These are phyloP conservation scores for Uromys caudimaculatus DNA, from an alignment of 2,797 vertebrate species.

Conservation along the genomic window DNA sequence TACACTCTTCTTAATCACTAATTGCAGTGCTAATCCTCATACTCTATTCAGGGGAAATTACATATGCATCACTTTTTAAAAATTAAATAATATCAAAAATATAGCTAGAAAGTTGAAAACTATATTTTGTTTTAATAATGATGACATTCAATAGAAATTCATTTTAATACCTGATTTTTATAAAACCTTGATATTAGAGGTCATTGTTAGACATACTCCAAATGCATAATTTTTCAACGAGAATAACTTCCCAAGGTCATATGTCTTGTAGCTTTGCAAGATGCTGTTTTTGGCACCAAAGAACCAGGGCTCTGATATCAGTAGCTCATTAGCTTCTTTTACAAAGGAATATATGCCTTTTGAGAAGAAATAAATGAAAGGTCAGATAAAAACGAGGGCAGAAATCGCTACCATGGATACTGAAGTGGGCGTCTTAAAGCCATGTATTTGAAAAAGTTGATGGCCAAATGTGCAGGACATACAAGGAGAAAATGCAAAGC, in stretches of 20 bases:
- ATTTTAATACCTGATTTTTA: slow-evolving; percentile 15
- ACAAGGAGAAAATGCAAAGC: neutral
- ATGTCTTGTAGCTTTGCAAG: slow-evolving; percentile 78
- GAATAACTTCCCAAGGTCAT: slow-evolving; percentile 77
- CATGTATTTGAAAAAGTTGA: slow-evolving; percentile 69
- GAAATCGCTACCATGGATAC: slow-evolving; percentile 80
- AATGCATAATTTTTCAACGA: slow-evolving; percentile 64
- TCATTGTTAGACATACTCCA: slow-evolving; percentile 48
- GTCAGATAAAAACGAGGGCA: slow-evolving; percentile 78
- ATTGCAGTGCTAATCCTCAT: neutral
- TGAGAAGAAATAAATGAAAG: slow-evolving; percentile 79
- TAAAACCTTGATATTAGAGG: slow-evolving; percentile 19
- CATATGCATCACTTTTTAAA: slow-evolving; percentile 17
- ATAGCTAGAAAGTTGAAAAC: neutral
- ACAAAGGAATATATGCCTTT: slow-evolving; percentile 77
- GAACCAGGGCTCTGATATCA: slow-evolving; percentile 58
- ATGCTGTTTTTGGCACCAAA: slow-evolving; percentile 80
- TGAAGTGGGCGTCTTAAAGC: slow-evolving; percentile 61
- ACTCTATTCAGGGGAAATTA: neutral
- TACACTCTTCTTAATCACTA: neutral
- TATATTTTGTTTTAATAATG: neutral
- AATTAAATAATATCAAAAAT: slow-evolving; percentile 29
- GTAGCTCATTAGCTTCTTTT: slow-evolving; percentile 73
- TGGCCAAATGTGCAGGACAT: slow-evolving; percentile 63
- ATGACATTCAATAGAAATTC: neutral